Evolutionary conservation across 2,888 invertebrate species (phyloP), one percentile per base, ranked within the genome.

Genomic region (Drosophila meridionalis): DNA sequence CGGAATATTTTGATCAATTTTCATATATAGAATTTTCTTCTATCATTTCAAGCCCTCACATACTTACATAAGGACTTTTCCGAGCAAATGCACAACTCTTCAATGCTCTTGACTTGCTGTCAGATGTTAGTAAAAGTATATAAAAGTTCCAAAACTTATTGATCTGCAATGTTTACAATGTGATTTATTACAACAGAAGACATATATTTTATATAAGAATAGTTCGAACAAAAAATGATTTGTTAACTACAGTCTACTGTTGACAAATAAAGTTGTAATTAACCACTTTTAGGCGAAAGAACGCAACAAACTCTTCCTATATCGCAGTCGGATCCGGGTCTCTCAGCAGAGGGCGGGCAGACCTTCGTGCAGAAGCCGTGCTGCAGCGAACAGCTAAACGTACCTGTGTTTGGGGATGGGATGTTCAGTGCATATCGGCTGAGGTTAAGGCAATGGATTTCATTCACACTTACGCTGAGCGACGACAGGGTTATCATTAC

Each of bases 301-400:
- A 92, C 87, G 76, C 93, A 93, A 83, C 93, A 93, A 60, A 91
- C 78, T 80, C 92, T 79, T 73, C 92, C 91, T 45, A 82, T 73
- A 36, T 80, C 45, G 75, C 93, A 93, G 74, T 93, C 93, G 64
- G 75, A 93, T 57, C 87, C 91, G 30, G 92, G 92, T 70, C 91
- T 83, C 48, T 81, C 73, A 38, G 93, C 82, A 57, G 72, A 70
- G 62, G 64, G 83, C 20, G 32, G 71, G 79, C 93, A 93, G 36
- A 72, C 70, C 38, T 88, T 75, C 90, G 81, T 92, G 81, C 93
- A 93, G 50, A 71, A 83, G 47, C 93, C 93, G 78, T 85, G 61
- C 72, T 92, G 92, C 73, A 93, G 83, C 2, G 47, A 45, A 59
- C 93, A 93, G 30, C 20, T 20, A 20, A 20, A 20, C 20, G 20